phyloP scores from a whole-genome alignment of 2,888 invertebrate species.

The Andricus quercusramuli region DNA sequence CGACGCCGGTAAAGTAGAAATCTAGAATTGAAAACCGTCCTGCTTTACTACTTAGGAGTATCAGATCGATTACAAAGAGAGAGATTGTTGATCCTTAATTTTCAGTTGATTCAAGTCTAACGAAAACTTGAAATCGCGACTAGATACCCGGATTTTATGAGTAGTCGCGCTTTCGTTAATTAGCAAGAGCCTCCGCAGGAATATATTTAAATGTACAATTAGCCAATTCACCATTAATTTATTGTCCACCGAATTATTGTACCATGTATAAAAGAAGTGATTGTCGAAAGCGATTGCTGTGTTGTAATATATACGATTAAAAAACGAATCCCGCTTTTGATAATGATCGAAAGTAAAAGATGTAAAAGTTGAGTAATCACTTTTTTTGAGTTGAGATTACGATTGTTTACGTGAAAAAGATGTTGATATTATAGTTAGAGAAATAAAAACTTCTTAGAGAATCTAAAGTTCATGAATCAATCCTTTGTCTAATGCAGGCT shows the following conservation, averaged over 20 bases:
- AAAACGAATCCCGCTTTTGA: neutral
- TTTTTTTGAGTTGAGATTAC: neutral
- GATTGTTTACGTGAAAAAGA: neutral
- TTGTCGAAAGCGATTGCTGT: neutral
- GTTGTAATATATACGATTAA: neutral
- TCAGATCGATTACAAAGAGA: neutral
- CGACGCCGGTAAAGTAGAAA: too few species aligned
- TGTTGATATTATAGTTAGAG: constrained; percentile 23
- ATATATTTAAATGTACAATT: neutral
- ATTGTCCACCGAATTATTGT: constrained; percentile 12
- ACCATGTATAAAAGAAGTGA: neutral
- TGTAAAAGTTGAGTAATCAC: neutral
- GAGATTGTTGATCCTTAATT: neutral
- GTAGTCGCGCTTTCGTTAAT: neutral
- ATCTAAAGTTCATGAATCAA: neutral
- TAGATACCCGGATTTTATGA: neutral
- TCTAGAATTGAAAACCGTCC: too few species aligned
- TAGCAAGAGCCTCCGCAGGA: constrained; percentile 3
- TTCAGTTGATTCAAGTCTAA: neutral
- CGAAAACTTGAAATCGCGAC: neutral
- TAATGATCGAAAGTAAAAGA: neutral
- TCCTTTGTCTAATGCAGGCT: neutral
- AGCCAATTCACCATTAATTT: constrained; percentile 33
- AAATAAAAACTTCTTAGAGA: constrained; percentile 31
- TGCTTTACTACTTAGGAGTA: neutral